Evolutionary conservation across 2,888 invertebrate genomes (phyloP), one percentile per base, ranked within the genome.

Genomic region (Rhamnusium bicolor): DNA sequence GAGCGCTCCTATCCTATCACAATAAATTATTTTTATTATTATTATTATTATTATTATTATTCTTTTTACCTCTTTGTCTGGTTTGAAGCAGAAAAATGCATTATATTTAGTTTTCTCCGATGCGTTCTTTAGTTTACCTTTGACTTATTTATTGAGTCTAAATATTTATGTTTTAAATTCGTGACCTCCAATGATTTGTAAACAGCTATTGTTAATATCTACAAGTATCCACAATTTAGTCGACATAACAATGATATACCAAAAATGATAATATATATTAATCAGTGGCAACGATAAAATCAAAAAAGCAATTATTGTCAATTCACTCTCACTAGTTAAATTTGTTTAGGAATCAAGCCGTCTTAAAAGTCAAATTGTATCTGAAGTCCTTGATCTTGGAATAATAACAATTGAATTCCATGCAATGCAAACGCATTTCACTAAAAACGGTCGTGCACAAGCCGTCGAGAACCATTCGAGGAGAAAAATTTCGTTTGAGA

Each of bases 371-470:
- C 40, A 12, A 12, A 58, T 16, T 32, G 18, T 32, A 29, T 58
- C 32, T 18, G 19, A 32, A 58, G 58, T 58, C 58, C 58, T 58
- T 58, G 58, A 58, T 58, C 58, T 58, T 58, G 58, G n/a, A 56
- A 14, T 12, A 40, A 12, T 14, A 56, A 56, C 54, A 56, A 56
- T 56, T 27, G 54, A 56, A 56, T 56, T 56, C 5, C 14, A 27
- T 24, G 27, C 54, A 56, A 24, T n/a, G 32, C 10, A 1, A 29
- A 66, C 40, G 40, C 54, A 67, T 67, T 67, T 67, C 67, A 56
- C 56, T 56, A 54, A n/a, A 53, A 67, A 67, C 21, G 40, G 29
- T 66, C 66, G 67, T 67, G 67, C 67, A 46, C 53, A 2, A 66
- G 66, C 27, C 54, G 12, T 40, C 29, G 5, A 27, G 10, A 29